Conservation (phyloP, 2,888 invertebrate species). For the Fabriciana adippe region DNA sequence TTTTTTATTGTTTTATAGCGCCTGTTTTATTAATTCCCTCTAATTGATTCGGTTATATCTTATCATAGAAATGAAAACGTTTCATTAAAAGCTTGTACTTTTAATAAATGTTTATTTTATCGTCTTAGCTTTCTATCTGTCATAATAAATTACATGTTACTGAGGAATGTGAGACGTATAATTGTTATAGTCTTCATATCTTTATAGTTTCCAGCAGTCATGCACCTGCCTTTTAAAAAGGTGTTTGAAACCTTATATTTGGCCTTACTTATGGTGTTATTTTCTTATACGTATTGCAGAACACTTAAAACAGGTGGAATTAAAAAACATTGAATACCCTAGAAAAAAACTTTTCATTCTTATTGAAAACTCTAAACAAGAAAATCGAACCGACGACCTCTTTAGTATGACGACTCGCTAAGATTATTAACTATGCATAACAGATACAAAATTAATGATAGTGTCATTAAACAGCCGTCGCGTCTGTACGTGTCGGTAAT, state of each 20-base stretch:
- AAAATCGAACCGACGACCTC: too few species aligned
- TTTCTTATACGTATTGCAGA: too few species aligned
- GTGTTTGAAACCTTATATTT: background rate
- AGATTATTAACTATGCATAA: too few species aligned
- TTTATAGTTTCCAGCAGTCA: constrained; percentile 15
- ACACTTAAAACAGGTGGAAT: background rate
- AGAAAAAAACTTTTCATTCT: too few species aligned
- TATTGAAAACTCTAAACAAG: too few species aligned
- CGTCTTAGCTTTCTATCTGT: constrained; percentile 15
- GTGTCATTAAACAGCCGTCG: constrained; percentile 26
- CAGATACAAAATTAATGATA: constrained; percentile 4
- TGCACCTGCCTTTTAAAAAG: constrained; percentile 14
- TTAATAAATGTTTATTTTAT: constrained; percentile 28
- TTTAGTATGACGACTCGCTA: too few species aligned
- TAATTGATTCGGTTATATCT: constrained; percentile 16
- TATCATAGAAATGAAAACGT: constrained; percentile 4
- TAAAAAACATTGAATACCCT: too few species aligned
- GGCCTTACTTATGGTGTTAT: too few species aligned
- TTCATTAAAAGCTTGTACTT: constrained; percentile 18
- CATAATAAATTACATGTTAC: constrained; percentile 20
- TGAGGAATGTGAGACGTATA: constrained; percentile 12
- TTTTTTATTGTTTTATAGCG: constrained; percentile 45
- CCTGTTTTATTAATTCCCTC: constrained; percentile 33
- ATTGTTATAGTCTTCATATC: constrained; percentile 17
- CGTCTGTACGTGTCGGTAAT: constrained; percentile 23